Evolutionary conservation across 2,888 invertebrate genomes (phyloP).

Genomic region (Eudasyphora cyanicolor): DNA sequence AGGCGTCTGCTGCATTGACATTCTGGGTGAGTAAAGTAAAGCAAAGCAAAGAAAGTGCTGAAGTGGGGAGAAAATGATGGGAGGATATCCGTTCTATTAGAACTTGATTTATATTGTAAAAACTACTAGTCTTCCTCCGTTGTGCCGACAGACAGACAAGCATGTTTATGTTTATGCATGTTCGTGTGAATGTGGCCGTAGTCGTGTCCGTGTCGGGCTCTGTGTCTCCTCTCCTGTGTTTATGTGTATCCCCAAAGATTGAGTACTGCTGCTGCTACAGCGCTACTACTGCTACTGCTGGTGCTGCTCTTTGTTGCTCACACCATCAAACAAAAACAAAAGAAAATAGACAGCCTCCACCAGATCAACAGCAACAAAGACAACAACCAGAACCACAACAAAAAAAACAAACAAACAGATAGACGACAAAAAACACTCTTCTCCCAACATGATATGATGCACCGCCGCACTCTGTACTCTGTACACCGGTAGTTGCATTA

Average conservation of each 20-base stretch:
- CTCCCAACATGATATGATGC: background rate
- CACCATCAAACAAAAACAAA: background rate
- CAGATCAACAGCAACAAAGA: background rate
- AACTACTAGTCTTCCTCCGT: background rate
- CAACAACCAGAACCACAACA: too few relatives aligned
- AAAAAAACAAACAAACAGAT: too few relatives aligned
- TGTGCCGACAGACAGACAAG: too few relatives aligned
- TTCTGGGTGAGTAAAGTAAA: slow-evolving; percentile 12
- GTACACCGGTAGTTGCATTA: slow-evolving; percentile 1
- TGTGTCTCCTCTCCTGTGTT: too few relatives aligned
- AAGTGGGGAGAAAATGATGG: background rate
- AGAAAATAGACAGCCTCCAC: background rate
- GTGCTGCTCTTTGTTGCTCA: too few relatives aligned
- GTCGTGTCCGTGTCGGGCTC: too few relatives aligned
- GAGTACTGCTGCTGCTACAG: too few relatives aligned
- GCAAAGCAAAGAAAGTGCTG: too few relatives aligned
- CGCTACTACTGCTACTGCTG: too few relatives aligned
- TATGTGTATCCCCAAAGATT: too few relatives aligned
- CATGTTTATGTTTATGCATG: background rate
- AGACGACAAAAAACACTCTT: background rate
- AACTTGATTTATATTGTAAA: background rate
- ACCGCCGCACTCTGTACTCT: too few relatives aligned
- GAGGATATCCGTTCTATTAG: slow-evolving; percentile 15
- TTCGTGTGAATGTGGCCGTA: too few relatives aligned
- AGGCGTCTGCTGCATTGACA: background rate